Evolutionary conservation across 1,140 invertebrate genomes (phyloP).

Genomic region (Euwallacea fornicatus): DNA sequence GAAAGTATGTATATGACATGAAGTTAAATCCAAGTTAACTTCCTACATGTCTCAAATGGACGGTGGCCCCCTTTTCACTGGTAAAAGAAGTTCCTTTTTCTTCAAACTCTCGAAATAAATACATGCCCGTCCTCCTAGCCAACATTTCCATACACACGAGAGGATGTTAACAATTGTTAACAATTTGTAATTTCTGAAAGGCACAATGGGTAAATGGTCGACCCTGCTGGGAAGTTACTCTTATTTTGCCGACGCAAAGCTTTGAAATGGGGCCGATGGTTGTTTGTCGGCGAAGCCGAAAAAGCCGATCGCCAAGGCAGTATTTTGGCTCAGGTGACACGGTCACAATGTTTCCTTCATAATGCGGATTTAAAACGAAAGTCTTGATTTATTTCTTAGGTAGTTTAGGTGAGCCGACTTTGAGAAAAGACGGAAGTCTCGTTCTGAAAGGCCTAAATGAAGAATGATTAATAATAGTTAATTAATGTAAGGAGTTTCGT

Average conservation of each 20-base stretch:
- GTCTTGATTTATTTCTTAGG: slow-evolving; percentile 33
- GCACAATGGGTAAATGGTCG: slow-evolving; percentile 25
- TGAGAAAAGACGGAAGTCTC: slow-evolving; percentile 9
- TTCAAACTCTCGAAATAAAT: slow-evolving; percentile 11
- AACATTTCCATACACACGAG: slow-evolving; percentile 18
- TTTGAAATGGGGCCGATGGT: slow-evolving; percentile 14
- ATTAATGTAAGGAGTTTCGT: no score
- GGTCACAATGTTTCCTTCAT: slow-evolving; percentile 30
- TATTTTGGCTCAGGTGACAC: slow-evolving; percentile 33
- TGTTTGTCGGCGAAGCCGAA: slow-evolving; percentile 31
- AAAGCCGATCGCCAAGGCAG: slow-evolving; percentile 27
- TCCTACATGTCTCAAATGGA: no score
- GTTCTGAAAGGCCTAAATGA: background rate
- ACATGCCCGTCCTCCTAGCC: slow-evolving; percentile 8
- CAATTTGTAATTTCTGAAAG: slow-evolving; percentile 27
- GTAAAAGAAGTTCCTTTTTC: slow-evolving; percentile 12
- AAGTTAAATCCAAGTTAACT: no score
- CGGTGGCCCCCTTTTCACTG: background rate
- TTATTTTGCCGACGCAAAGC: slow-evolving; percentile 22
- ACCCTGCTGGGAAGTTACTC: slow-evolving; percentile 26
- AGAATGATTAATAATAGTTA: background rate
- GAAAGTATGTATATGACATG: no score
- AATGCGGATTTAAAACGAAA: slow-evolving; percentile 30
- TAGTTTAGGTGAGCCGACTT: background rate
- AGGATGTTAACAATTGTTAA: slow-evolving; percentile 31